A percentile compares a stretch with the other conserved stretches of the same genome.
Conservation (phyloP, 2,888 invertebrate genomes). For the Sphaerophoria rueppellii region DNA sequence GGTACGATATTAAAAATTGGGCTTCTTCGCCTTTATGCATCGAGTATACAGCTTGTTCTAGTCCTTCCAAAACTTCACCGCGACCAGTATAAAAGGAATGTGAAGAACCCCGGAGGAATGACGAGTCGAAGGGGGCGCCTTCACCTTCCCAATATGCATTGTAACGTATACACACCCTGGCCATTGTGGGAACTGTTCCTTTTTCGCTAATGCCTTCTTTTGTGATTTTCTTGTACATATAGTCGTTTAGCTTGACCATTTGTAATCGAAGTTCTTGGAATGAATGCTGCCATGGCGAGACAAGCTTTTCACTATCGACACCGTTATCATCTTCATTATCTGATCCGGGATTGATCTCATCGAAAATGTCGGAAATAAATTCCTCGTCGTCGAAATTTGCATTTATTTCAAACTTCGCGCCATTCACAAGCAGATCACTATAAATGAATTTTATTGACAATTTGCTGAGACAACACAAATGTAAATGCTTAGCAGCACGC, state of each 20-base stretch:
- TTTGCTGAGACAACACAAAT: no score
- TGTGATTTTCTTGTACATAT: constrained; percentile 78
- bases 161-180: constrained; percentile 79
- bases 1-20: constrained; percentile 88
- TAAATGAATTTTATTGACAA: no score
- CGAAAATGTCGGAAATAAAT: constrained; percentile 74
- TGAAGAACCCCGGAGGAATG: constrained; percentile 78
- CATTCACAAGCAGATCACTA: constrained; percentile 77
- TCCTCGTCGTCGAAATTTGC: constrained; percentile 76
- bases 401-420: constrained; percentile 79
- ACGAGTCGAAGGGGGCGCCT: constrained; percentile 80
- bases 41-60: constrained; percentile 87
- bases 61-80: constrained; percentile 84
- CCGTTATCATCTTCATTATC: constrained; percentile 76
- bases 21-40: constrained; percentile 92
- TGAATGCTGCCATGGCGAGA: constrained; percentile 80
- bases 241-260: constrained; percentile 77
- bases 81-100: constrained; percentile 78
- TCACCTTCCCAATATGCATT: constrained; percentile 81
- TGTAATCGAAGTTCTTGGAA: constrained; percentile 78
- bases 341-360: constrained; percentile 76
- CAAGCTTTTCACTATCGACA: constrained; percentile 66
- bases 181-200: constrained; percentile 77
- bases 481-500: no score
- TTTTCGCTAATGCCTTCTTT: constrained; percentile 74